phyloP scores from a whole-genome alignment of 1,140 invertebrate genomes.

The Samia ricini region DNA sequence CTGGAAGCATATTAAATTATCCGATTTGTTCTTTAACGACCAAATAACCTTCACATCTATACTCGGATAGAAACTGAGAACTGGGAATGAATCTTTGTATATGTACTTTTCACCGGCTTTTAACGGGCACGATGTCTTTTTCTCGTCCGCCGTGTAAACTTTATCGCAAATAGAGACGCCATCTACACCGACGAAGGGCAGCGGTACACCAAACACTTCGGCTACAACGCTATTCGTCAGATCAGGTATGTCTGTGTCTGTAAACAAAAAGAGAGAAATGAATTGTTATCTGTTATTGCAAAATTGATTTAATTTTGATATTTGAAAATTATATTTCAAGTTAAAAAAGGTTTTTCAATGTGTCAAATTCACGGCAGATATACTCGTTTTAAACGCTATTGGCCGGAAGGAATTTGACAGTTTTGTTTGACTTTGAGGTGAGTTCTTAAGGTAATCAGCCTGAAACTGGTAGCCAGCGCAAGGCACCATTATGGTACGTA shows the following conservation, averaged over 20 bases:
- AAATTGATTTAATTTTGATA: background rate
- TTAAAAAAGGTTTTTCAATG: background rate
- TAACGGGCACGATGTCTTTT: slow-evolving; percentile 82
- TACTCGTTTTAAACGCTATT: background rate
- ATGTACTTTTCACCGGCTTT: slow-evolving; percentile 81
- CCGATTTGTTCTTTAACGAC: slow-evolving; percentile 68
- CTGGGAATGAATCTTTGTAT: slow-evolving; percentile 84
- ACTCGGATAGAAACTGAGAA: slow-evolving; percentile 83
- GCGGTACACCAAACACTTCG: slow-evolving; percentile 77
- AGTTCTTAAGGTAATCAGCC: too few species aligned
- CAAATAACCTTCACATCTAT: slow-evolving; percentile 82
- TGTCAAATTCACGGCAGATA: background rate
- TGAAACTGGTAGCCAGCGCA: too few species aligned
- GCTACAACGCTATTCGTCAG: slow-evolving; percentile 77
- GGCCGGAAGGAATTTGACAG: too few species aligned
- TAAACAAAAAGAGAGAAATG: slow-evolving; percentile 30
- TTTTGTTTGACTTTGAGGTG: too few species aligned
- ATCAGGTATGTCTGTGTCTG: slow-evolving; percentile 43
- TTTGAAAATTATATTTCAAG: background rate
- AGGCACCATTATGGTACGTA: too few species aligned
- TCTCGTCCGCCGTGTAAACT: slow-evolving; percentile 72
- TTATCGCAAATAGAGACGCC: slow-evolving; percentile 83
- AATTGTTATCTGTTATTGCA: slow-evolving; percentile 2
- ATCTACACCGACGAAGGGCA: slow-evolving; percentile 88
- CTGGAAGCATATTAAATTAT: slow-evolving; percentile 82